These are phyloP conservation scores for Notechis scutatus DNA, from an alignment of 2,113 vertebrate species.

Conservation along the genomic window DNA sequence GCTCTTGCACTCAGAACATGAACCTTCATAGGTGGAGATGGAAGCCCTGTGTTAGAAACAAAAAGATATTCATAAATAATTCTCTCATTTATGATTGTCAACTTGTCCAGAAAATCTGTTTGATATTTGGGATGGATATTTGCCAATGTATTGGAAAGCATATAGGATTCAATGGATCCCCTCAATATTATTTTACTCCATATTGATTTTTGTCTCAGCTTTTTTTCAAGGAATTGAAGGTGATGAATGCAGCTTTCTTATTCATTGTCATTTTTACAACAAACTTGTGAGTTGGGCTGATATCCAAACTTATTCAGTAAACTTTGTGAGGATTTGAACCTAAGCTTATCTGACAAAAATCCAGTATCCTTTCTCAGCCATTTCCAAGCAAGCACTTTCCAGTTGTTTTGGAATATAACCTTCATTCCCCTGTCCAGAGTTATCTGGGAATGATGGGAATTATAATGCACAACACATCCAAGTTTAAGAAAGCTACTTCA, in stretches of 20 bases:
- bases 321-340: neutral
- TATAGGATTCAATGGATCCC: neutral
- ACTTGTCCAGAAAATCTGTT: no score
- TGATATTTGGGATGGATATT: neutral
- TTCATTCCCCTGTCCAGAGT: neutral
- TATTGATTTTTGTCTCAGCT: neutral
- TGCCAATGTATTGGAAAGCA: neutral
- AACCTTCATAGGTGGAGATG: conserved; percentile 60
- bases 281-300: neutral
- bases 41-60: conserved; percentile 59
- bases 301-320: neutral
- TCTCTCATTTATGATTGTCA: neutral
- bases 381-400: neutral
- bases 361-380: neutral
- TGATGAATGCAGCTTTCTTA: neutral
- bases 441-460: neutral
- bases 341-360: neutral
- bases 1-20: conserved; percentile 67
- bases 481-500: neutral
- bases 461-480: neutral
- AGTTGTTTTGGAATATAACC: neutral
- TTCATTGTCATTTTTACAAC: neutral
- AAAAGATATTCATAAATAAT: neutral
- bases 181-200: neutral
- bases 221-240: neutral